Evolutionary conservation across 2,888 invertebrate species (phyloP).

Genomic region (Eupithecia inturbata): DNA sequence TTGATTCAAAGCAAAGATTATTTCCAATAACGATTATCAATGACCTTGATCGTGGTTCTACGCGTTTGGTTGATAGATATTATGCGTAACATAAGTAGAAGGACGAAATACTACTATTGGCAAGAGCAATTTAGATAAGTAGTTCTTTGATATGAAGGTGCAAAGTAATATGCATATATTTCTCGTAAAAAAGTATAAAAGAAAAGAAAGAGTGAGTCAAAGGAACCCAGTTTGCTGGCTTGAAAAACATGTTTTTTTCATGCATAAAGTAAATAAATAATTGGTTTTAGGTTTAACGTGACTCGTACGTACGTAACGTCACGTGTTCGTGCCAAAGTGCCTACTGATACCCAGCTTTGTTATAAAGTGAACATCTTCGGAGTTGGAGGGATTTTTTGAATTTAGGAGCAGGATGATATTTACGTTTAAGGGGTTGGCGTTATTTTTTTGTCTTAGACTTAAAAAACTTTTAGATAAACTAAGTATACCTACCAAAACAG

Average conservation of each 20-base stretch:
- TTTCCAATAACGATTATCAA: background rate
- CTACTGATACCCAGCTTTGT: background rate
- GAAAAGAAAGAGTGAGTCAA: conserved; percentile 28
- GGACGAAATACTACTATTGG: background rate
- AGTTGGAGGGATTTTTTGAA: background rate
- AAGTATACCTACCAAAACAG: no score
- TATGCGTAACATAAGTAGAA: background rate
- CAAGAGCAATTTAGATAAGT: background rate
- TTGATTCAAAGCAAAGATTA: no score
- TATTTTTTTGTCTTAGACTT: no score
- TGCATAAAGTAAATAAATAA: conserved; percentile 22
- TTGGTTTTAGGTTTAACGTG: conserved; percentile 9
- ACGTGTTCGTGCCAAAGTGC: conserved; percentile 12
- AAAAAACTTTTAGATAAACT: no score
- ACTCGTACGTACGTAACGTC: no score
- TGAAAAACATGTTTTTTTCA: conserved; percentile 27
- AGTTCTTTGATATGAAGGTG: background rate
- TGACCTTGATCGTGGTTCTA: background rate
- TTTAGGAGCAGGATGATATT: background rate
- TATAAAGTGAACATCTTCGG: background rate
- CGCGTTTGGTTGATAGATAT: background rate
- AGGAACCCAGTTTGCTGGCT: conserved; percentile 33
- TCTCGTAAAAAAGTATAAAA: conserved; percentile 21
- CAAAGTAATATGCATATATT: background rate
- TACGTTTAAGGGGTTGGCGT: no score